A percentile compares a stretch with the other conserved stretches of the same genome.
Conservation (phyloP, 1,140 invertebrate genomes). For the Drosophila nebulosa region DNA sequence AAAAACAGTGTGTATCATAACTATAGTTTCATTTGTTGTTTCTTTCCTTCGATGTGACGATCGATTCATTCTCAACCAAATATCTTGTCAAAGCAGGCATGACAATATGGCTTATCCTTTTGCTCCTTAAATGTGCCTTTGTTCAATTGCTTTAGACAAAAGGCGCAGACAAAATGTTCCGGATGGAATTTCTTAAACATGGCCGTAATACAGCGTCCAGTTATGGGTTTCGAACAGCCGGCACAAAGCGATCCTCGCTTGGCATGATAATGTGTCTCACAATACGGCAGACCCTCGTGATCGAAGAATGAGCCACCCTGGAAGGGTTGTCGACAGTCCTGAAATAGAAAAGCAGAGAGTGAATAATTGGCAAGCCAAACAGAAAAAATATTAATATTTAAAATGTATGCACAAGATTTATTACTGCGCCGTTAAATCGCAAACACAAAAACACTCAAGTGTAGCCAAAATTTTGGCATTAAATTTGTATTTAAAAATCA, state of each 20-base stretch:
- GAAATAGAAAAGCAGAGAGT: constrained; percentile 30
- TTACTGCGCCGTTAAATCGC: constrained; percentile 39
- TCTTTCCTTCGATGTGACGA: too few species aligned
- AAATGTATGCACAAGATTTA: constrained; percentile 1
- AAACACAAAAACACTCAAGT: background rate
- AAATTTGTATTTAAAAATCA: constrained; percentile 12
- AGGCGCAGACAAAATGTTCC: constrained; percentile 97
- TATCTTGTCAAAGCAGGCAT: constrained; percentile 97
- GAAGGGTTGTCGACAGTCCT: constrained; percentile 95
- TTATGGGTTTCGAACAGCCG: constrained; percentile 98
- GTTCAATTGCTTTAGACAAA: constrained; percentile 98
- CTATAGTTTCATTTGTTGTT: constrained; percentile 45
- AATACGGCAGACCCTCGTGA: constrained; percentile 97
- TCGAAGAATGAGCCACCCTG: constrained; percentile 97
- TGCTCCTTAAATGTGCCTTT: constrained; percentile 99
- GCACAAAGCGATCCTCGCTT: constrained; percentile 98
- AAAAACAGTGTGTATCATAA: constrained; percentile 60
- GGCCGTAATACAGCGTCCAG: constrained; percentile 98
- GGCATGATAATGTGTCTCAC: constrained; percentile 98
- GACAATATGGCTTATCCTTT: constrained; percentile 99
- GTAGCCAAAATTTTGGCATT: constrained; percentile 7
- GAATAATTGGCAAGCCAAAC: background rate
- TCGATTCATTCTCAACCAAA: constrained; percentile 87
- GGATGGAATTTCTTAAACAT: constrained; percentile 99
- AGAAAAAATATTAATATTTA: background rate